Evolutionary conservation across 2,797 vertebrate species (phyloP).

Genomic region (Heterohyrax brucei): DNA sequence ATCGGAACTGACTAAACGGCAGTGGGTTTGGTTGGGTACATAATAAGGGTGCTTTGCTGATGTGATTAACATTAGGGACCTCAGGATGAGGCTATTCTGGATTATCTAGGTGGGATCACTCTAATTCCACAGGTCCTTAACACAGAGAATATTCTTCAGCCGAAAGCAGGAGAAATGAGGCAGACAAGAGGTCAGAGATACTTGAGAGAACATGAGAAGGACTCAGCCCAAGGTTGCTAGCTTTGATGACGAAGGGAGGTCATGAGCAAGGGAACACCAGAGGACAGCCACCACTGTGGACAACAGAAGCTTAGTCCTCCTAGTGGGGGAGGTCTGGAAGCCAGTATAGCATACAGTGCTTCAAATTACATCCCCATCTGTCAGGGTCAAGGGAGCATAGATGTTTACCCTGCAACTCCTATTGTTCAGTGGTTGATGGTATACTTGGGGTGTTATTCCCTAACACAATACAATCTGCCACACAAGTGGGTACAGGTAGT

Average conservation of each 20-base stretch:
- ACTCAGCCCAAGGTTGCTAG: background rate
- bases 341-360: no score
- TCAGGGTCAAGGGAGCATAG: no score
- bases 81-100: background rate
- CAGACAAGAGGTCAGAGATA: background rate
- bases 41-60: background rate
- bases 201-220: background rate
- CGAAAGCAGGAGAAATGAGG: background rate
- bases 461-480: no score
- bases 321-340: no score
- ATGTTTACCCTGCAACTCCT: no score
- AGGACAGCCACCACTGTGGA: background rate
- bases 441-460: background rate
- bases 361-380: no score
- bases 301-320: background rate
- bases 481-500: no score
- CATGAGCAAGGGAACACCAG: background rate
- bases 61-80: fast-evolving
- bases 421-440: no score
- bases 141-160: background rate
- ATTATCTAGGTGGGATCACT: background rate
- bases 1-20: background rate
- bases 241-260: background rate
- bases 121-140: background rate
- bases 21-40: background rate